These are phyloP conservation scores for Mesembrinibis cayennensis DNA, from an alignment of 2,113 vertebrate species.

Conservation along the genomic window DNA sequence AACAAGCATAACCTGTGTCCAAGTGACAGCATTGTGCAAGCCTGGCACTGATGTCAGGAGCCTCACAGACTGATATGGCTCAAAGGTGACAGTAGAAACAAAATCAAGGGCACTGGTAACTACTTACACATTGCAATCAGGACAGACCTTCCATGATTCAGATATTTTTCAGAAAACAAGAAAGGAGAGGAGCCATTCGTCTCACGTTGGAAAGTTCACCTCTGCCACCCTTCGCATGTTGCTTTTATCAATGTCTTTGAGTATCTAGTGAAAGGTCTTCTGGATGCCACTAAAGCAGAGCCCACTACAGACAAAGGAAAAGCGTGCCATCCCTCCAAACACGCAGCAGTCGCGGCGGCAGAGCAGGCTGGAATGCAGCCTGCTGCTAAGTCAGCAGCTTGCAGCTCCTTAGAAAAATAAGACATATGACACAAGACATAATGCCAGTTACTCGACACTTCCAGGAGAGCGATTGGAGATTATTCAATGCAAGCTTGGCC, in stretches of 20 bases:
- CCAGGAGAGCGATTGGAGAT: neutral
- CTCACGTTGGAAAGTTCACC: neutral
- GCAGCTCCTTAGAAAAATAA: constrained; percentile 13
- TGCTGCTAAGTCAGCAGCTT: constrained; percentile 18
- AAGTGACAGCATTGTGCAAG: neutral
- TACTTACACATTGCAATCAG: neutral
- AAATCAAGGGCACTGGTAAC: neutral
- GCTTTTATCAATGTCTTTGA: neutral
- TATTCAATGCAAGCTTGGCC: neutral
- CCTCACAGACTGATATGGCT: neutral
- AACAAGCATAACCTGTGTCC: neutral
- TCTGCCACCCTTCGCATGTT: neutral
- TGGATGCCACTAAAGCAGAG: neutral
- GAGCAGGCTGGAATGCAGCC: constrained; percentile 21
- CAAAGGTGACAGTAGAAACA: neutral
- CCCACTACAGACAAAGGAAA: neutral
- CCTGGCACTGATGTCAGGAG: neutral
- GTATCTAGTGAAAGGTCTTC: neutral
- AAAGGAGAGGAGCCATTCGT: neutral
- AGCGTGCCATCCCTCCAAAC: neutral
- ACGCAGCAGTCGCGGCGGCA: neutral
- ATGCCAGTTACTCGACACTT: neutral
- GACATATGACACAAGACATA: neutral
- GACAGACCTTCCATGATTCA: neutral
- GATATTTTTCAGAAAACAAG: neutral